Base-by-base conservation (phyloP, 2,797 vertebrate genomes). In the Phataginus tricuspis region DNA sequence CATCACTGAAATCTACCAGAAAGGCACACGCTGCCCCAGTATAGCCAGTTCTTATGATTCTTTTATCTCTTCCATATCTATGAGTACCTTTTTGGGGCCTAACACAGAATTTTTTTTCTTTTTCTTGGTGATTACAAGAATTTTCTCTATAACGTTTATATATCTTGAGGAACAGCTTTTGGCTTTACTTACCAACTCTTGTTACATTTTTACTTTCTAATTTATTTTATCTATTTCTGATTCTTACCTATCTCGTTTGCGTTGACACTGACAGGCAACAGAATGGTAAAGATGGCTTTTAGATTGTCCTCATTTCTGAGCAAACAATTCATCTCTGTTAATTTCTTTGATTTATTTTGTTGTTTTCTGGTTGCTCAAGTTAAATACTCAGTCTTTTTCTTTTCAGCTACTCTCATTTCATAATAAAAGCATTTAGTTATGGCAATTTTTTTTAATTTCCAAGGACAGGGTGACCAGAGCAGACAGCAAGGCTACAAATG, bases 371-470 rank as follows among this genome's bases (percentile, higher is more conserved):
- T 37, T 91, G 66, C 68, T 89, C 61, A 84, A 90, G 14, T 80
- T 69, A 94, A 91, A 94, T 59, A 37, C 4, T 95, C 27, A 25
- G 31, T 51, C 57, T 66, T 87, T 88, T 78, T 78, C 15, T 83
- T 91, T 82, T 77, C 37, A n/a, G 11, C 85, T 83, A 42, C n/a
- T 92, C 53, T 84, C 51, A 25, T 42, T 84, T 97, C 27, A 57
- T 63, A 90, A 75, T 63, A 92, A 77, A 94, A 94, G 53, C 16
- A 37, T 83, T 90, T 82, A 34, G 42, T 66, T 68, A 27, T 53
- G 31, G 78, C 89, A 72, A 78, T 91, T 82, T 86, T 72, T 85
- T 82, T 96, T 66, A 86, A 87, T 95, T 86, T 84, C 57, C 49
- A 91, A 92, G 42, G 69, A 37, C 53, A 75, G 55, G 23, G 49